Conservation (phyloP, 2,113 vertebrate species). For the Crotalus helleri region DNA sequence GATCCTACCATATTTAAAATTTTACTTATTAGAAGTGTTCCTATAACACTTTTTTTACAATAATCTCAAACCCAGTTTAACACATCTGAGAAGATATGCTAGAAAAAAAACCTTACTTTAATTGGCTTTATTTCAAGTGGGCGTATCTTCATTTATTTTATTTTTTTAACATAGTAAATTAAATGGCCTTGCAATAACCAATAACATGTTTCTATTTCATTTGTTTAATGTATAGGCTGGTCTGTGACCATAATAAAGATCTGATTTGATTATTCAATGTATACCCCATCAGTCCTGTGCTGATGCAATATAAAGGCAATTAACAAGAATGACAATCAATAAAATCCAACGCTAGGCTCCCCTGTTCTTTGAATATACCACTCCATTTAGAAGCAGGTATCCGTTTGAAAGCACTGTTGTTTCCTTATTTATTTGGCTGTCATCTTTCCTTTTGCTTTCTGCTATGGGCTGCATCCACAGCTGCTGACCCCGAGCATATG, state of each 20-base stretch:
- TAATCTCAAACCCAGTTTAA: background rate
- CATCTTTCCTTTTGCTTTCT: constrained; percentile 2
- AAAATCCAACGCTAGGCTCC: background rate
- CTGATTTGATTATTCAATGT: background rate
- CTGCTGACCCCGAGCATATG: constrained; percentile 34
- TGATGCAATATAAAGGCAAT: background rate
- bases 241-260: background rate
- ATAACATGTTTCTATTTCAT: background rate
- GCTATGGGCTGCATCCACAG: constrained; percentile 22
- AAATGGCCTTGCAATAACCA: background rate
- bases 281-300: background rate
- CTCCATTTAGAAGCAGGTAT: background rate
- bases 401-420: background rate
- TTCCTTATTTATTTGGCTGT: constrained; percentile 1
- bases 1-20: background rate
- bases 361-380: background rate
- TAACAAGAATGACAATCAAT: background rate
- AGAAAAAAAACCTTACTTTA: background rate
- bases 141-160: background rate
- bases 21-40: background rate
- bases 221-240: background rate
- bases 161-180: background rate
- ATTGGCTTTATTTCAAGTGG: background rate
- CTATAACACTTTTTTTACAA: background rate
- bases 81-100: background rate